Evolutionary conservation across 2,888 invertebrate genomes (phyloP), one percentile per base, ranked within the genome.

Genomic region (Brachycybe producta): DNA sequence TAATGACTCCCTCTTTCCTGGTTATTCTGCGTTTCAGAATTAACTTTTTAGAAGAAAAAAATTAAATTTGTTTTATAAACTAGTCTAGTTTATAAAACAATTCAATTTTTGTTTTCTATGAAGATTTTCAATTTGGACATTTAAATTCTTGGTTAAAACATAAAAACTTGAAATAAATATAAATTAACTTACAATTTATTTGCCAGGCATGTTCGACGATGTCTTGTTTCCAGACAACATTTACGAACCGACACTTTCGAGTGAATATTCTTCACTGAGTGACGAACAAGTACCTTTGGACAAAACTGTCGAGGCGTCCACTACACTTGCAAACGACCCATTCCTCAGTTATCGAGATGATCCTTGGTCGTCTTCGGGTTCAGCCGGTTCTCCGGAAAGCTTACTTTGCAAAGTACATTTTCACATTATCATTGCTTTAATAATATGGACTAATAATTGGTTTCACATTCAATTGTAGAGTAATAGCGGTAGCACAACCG

Each of bases 311-410:
- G 15, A 30, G 35, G 51, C 55, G 23, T 45, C 13, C 26, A 41
- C 24, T 23, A 44, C 30, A 23, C 19, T 57, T 24, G 51, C 54
- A 36, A 55, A 57, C 42, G 59, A 59, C 41, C 59, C 59, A 19
- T 56, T 59, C 41, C 56, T 58, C 42, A 56, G 55, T n/a, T 57
- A 57, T 49, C 51, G 57, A 40, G 57, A 56, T 19, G 58, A 56
- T 19, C 51, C 53, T 19, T 43, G 55, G 28, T 56, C 55, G 19
- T 57, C 57, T 7, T 54, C 56, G 27, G 48, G 50, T 32, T 58
- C 56, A 23, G 50, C 51, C 30, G 55, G 54, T 7, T 54, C 55
- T 7, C 53, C 56, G 7, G 57, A 57, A 28, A 51, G 49, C 5
- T 53, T 23, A 24, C 30, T 49, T n/a, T 41, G 19, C 39, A 26